Base-by-base conservation (phyloP, 30 jellyfish, hydroid and myxozoan genomes). In the Aurelia sp. region DNA sequence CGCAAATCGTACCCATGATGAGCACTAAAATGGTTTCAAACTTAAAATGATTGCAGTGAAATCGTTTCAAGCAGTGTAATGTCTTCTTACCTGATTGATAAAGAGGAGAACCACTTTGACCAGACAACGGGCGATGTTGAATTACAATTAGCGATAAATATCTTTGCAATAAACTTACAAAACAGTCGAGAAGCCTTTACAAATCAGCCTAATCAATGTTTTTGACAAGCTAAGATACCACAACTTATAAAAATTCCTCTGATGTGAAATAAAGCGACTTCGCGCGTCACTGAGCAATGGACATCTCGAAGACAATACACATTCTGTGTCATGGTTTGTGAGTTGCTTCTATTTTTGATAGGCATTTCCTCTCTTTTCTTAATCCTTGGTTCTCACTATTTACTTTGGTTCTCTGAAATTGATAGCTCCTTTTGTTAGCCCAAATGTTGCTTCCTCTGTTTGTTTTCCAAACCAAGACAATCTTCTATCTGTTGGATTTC, bases 221-320 rank as follows among this genome's bases (percentile, higher is more conserved):
- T 67, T 74, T 83, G 85, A 83, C 86, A 83, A 83, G 83, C 86
- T 69, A 21, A 72, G 82, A 74, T 83, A 83, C 92, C 92, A 64
- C 92, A 72, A 61, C 88, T 83, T 33, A 71, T 68, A 67, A 70
- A 60, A 83, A 67, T 69, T 66, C 86, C 92, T 30, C 76, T 16
- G 80, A 67, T 70, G 84, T 30, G 72, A 71, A 83, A 68, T 83
- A 74, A 83, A 83, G 60, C 80, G 66, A 17, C 74, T 69, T 83
- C 92, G 68, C 92, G 92, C 92, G 81, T 83, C 92, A 71, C 74
- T 71, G 92, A 55, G 67, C 92, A 83, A 17, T n/a, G 44, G 65
- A 80, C 70, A 24, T 21, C 81, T 58, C 74, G 57, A 19, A 59
- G 38, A 59, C 69, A 52, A 59, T 48, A 47, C 52, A 70, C 57